Evolutionary conservation across 1,140 invertebrate genomes (phyloP), one percentile per base, ranked within the genome.

Genomic region (Parapsyche elsis): DNA sequence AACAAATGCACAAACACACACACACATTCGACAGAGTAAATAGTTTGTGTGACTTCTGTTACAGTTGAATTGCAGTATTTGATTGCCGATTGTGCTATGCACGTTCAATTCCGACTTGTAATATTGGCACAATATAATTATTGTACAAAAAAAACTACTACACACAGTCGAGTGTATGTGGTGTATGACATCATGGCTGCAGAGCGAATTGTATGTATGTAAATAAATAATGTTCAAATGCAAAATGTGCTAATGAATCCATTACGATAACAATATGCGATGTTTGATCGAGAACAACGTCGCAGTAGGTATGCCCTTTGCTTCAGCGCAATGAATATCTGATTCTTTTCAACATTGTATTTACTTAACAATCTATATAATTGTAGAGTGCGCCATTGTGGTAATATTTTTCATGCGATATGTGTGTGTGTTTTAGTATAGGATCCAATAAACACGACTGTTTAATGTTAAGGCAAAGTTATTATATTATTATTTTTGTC

Each of bases 381-480:
- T 38, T 4, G 7, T 38, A 38, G 9, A 5, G 61, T 23, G 5
- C 61, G 19, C 61, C 14, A 67, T 67, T 16, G 10, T 26, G 57
- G 16, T 67, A 12, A 16, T 67, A 7, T 7, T 19, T 21, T 10
- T 53, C 16, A 53, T 14, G 16, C 45, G 12, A 16, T 2, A 16
- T 12, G 49, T 5, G 49, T 53, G 49, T 12, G 16, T 2, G 80
- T 38, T 71, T 79, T 79, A 46, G 61, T 30, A 53, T 70, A 77
- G 74, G 71, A 74, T 67, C 74, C 79, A 80, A 73, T 82, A 82
- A 80, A 82, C 57, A 76, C 45, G 70, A 73, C 76, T 70, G 57
- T 80, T 80, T 80, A 70, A 9, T 38, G 30, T 1, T 38, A 7
- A 38, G 30, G 30, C 7, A 38, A 38, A 38, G 30, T 38, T 38